A percentile compares a stretch with the other conserved stretches of the same genome.
These are phyloP conservation scores for Etheostoma perlongum DNA, from an alignment of 2,797 vertebrate genomes.

Conservation along the genomic window DNA sequence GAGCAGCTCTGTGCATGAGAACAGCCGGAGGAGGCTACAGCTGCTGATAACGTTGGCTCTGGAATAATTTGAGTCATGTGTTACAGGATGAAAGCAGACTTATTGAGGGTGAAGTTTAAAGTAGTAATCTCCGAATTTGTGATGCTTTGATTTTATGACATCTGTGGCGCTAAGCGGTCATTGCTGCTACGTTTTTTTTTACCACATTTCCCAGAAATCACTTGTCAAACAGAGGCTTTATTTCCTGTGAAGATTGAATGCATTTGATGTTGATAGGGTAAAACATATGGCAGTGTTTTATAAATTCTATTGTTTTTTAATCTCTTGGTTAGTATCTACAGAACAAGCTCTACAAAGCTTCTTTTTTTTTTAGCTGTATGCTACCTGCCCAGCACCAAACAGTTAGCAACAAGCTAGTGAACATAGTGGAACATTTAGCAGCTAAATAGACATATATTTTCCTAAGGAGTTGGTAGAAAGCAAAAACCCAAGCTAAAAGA, in stretches of 20 bases:
- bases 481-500: neutral
- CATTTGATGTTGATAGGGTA: neutral
- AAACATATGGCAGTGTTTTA: neutral
- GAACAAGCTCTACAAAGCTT: neutral
- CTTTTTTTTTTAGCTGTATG: neutral
- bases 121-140: slow-evolving; percentile 17
- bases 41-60: slow-evolving; percentile 55
- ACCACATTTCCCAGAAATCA: neutral
- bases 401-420: neutral
- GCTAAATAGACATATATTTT: neutral
- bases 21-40: slow-evolving; percentile 35
- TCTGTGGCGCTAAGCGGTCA: slow-evolving; percentile 30
- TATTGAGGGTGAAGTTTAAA: slow-evolving; percentile 32
- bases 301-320: neutral
- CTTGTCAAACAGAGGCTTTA: slow-evolving; percentile 13
- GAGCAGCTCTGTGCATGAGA: slow-evolving; percentile 26
- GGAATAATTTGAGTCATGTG: slow-evolving; percentile 56
- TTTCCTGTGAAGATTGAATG: slow-evolving; percentile 15
- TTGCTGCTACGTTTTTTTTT: neutral
- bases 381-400: neutral
- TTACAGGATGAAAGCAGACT: slow-evolving; percentile 44
- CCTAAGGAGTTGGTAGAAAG: neutral
- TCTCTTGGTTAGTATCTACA: neutral
- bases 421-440: neutral
- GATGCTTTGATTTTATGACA: slow-evolving; percentile 53